These are phyloP conservation scores for Zophobas morio DNA, from an alignment of 1,140 invertebrate species.

Conservation along the genomic window DNA sequence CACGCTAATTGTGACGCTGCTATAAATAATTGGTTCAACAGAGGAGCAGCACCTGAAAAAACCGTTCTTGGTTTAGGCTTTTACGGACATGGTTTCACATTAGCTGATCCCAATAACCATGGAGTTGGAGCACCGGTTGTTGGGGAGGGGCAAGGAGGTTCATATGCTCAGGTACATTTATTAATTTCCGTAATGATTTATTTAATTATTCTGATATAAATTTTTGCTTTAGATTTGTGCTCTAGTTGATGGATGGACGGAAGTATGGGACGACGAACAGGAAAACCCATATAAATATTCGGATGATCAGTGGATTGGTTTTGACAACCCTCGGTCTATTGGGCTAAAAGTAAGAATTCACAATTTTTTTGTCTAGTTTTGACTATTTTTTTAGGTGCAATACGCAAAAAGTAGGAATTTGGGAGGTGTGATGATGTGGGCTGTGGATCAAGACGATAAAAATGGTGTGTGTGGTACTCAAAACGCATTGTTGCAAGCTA, in stretches of 20 bases:
- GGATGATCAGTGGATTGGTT: slow-evolving; percentile 17
- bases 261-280: slow-evolving; percentile 27
- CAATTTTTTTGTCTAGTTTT: background rate
- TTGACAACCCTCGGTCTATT: slow-evolving; percentile 15
- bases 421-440: slow-evolving; percentile 77
- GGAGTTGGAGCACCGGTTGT: slow-evolving; percentile 10
- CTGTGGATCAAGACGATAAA: slow-evolving; percentile 59
- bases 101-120: slow-evolving; percentile 66
- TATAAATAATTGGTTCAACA: slow-evolving; percentile 60
- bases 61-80: slow-evolving; percentile 27
- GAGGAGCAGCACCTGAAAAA: slow-evolving; percentile 70
- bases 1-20: slow-evolving; percentile 28
- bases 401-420: slow-evolving; percentile 71
- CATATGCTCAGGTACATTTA: slow-evolving; percentile 79
- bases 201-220: background rate
- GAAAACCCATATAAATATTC: background rate
- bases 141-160: slow-evolving; percentile 46
- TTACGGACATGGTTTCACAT: slow-evolving; percentile 67
- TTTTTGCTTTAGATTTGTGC: slow-evolving; percentile 20
- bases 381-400: slow-evolving; percentile 57
- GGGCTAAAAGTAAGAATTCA: slow-evolving; percentile 41
- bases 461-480: slow-evolving; percentile 70
- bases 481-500: slow-evolving; percentile 6
- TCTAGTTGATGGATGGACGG: slow-evolving; percentile 2
- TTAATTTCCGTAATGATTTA: background rate